phyloP scores from a whole-genome alignment of 2,113 vertebrate genomes.

The Hydrolagus affinis region DNA sequence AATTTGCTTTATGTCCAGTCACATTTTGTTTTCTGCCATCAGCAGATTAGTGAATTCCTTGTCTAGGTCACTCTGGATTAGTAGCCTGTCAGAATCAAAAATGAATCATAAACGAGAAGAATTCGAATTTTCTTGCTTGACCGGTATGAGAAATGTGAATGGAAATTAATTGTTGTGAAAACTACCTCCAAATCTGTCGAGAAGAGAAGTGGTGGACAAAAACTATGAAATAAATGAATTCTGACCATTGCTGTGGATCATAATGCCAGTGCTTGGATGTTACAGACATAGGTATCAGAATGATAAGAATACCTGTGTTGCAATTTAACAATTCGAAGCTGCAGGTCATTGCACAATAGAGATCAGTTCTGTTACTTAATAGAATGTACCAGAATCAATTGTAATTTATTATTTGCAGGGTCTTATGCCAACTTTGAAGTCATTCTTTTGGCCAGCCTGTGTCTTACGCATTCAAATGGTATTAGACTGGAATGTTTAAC shows the following conservation, averaged over 20 bases:
- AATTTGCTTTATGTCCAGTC: constrained; percentile 61
- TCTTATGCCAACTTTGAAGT: background rate
- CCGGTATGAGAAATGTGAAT: constrained; percentile 39
- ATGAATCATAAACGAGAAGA: constrained; percentile 46
- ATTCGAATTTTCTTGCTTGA: constrained; percentile 43
- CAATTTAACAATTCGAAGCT: background rate
- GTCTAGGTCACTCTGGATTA: constrained; percentile 52
- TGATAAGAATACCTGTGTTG: background rate
- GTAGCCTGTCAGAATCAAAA: constrained; percentile 44
- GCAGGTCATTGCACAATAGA: background rate
- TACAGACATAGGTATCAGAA: background rate
- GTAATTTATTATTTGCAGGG: background rate
- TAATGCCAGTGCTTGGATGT: background rate
- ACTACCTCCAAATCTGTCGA: background rate
- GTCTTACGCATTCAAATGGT: background rate
- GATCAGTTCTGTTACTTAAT: constrained; percentile 13
- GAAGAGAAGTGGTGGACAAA: background rate
- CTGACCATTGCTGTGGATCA: background rate
- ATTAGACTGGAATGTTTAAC: background rate
- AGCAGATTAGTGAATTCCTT: constrained; percentile 46
- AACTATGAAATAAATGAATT: background rate
- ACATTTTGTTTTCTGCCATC: constrained; percentile 58
- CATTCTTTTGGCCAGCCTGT: background rate
- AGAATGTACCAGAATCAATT: background rate
- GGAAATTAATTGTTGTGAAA: constrained; percentile 33